phyloP scores from a whole-genome alignment of 2,888 invertebrate species.

The Anorthoa munda region DNA sequence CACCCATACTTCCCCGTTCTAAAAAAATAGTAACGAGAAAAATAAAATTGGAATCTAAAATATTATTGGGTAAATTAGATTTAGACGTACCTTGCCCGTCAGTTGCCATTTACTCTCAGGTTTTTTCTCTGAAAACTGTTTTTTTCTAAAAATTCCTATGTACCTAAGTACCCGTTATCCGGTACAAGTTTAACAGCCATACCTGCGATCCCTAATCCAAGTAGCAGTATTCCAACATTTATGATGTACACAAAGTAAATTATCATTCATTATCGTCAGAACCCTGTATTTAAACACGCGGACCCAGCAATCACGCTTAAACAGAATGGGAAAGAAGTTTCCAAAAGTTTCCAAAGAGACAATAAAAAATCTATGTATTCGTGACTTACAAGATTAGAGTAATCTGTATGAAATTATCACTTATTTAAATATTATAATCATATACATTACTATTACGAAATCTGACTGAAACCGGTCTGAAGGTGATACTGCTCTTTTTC shows the following conservation, averaged over 20 bases:
- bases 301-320: constrained; percentile 21
- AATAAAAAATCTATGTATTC: constrained; percentile 23
- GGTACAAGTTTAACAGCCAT: not conserved
- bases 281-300: constrained; percentile 8
- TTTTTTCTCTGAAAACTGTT: not conserved
- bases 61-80: too few species aligned
- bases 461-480: constrained; percentile 32
- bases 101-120: too few species aligned
- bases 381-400: constrained; percentile 44
- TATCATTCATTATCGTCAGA: constrained; percentile 27
- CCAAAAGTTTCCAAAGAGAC: constrained; percentile 5
- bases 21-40: too few species aligned
- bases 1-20: too few species aligned
- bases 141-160: too few species aligned
- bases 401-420: constrained; percentile 48
- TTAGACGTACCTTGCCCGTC: too few species aligned
- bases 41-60: too few species aligned
- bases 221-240: not conserved
- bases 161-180: not conserved
- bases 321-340: constrained; percentile 24
- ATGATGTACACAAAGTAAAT: constrained; percentile 8
- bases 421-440: constrained; percentile 38
- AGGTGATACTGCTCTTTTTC: constrained; percentile 10
- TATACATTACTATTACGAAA: constrained; percentile 13
- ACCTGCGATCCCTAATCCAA: not conserved